Conservation (phyloP, 2,113 vertebrate species). For the Forbesichthys agassizii region DNA sequence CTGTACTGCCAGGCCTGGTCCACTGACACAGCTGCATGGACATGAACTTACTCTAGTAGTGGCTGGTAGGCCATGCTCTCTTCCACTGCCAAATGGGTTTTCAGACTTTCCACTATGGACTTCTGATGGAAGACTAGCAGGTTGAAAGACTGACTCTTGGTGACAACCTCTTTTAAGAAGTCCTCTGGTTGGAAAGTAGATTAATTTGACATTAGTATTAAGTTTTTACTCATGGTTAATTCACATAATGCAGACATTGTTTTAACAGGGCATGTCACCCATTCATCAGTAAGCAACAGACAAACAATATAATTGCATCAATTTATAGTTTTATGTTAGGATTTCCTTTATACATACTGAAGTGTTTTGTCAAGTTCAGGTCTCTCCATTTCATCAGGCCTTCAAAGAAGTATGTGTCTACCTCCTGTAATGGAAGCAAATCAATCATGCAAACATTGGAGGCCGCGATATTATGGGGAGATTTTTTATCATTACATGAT, state of each 20-base stretch:
- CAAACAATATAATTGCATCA: too few relatives aligned
- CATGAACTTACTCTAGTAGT: conserved; percentile 86
- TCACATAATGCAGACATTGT: too few relatives aligned
- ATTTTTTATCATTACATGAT: background rate
- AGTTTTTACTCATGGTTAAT: background rate
- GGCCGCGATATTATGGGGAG: too few relatives aligned
- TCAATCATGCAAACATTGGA: background rate
- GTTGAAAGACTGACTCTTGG: conserved; percentile 94
- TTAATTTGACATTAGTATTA: background rate
- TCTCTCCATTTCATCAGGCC: conserved; percentile 95
- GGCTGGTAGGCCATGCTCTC: conserved; percentile 90
- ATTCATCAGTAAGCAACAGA: too few relatives aligned
- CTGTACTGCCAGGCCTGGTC: too few relatives aligned
- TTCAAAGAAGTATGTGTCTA: conserved; percentile 96
- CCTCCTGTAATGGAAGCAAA: conserved; percentile 77
- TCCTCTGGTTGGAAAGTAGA: conserved; percentile 72
- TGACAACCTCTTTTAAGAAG: conserved; percentile 87
- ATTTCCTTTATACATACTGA: conserved; percentile 79
- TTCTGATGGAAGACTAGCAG: conserved; percentile 94
- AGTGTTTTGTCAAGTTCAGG: conserved; percentile 91
- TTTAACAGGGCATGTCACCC: too few relatives aligned
- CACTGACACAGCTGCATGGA: background rate
- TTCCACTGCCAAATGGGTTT: conserved; percentile 84
- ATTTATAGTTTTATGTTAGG: too few relatives aligned
- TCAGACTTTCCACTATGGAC: conserved; percentile 86